Evolutionary conservation across 1,140 invertebrate species (phyloP).

Genomic region (Hirudo medicinalis): DNA sequence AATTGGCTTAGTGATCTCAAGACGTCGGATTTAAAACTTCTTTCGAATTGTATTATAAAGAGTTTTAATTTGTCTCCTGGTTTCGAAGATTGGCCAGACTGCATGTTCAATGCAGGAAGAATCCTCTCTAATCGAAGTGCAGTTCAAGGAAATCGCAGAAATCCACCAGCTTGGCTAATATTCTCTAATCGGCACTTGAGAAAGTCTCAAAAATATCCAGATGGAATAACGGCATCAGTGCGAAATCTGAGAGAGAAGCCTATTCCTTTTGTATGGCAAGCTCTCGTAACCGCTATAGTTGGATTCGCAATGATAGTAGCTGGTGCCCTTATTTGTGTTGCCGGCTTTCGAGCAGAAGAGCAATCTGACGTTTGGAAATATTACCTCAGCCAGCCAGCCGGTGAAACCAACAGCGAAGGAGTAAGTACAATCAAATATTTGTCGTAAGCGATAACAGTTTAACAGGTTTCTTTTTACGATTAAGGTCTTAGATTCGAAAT

Average conservation of each 20-base stretch:
- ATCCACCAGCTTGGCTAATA: not conserved
- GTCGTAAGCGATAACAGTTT: not conserved
- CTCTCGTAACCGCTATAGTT: not conserved
- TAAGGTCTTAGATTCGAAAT: too few relatives aligned
- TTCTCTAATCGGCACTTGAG: not conserved
- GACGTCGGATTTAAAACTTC: too few relatives aligned
- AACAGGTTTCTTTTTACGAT: not conserved
- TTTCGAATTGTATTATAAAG: too few relatives aligned
- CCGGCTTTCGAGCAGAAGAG: not conserved
- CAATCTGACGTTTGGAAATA: not conserved
- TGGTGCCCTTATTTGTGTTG: constrained; percentile 3
- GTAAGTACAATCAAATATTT: not conserved
- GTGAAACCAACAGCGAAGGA: not conserved
- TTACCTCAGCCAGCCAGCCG: not conserved
- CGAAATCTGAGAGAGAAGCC: not conserved
- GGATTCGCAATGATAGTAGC: not conserved
- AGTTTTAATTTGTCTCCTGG: too few relatives aligned
- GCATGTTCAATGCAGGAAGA: constrained; percentile 10
- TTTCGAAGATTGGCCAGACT: not conserved
- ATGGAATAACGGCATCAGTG: constrained; percentile 3
- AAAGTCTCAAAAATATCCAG: not conserved
- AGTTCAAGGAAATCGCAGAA: not conserved
- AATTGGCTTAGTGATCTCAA: too few relatives aligned
- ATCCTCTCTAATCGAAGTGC: not conserved
- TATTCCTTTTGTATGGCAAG: constrained; percentile 4